Evolutionary conservation across 1,140 invertebrate species (phyloP).

Genomic region (Triops longicaudatus): DNA sequence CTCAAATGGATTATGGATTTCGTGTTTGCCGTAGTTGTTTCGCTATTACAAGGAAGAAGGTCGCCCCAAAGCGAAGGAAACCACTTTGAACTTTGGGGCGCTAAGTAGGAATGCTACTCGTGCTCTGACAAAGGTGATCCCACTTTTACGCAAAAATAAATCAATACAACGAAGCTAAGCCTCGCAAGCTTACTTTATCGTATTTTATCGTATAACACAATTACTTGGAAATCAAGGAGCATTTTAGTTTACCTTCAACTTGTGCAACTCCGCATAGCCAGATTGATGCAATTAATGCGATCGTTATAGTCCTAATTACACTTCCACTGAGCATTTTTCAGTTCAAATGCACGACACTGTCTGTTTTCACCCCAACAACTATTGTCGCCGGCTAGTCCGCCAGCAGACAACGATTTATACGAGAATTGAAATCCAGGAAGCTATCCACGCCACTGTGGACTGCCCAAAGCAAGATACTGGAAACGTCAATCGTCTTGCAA

Average conservation of each 20-base stretch:
- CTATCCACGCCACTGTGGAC: background rate
- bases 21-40: background rate
- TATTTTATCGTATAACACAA: background rate
- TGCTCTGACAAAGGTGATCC: too few relatives aligned
- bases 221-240: background rate
- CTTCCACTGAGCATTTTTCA: background rate
- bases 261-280: background rate
- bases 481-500: background rate
- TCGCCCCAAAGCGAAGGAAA: too few relatives aligned
- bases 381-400: background rate
- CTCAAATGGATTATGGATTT: slow-evolving; percentile 10
- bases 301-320: background rate
- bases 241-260: background rate
- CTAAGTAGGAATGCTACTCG: too few relatives aligned
- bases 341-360: background rate
- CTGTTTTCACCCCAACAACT: background rate
- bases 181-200: background rate
- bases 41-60: background rate
- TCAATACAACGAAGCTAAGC: background rate
- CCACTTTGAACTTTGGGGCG: too few relatives aligned
- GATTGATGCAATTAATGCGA: background rate
- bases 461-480: background rate
- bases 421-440: too few relatives aligned
- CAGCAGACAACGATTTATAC: too few relatives aligned
- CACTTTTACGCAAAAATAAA: background rate